Base-by-base conservation (phyloP, 2,888 invertebrate genomes). In the Amphipoea lucens region DNA sequence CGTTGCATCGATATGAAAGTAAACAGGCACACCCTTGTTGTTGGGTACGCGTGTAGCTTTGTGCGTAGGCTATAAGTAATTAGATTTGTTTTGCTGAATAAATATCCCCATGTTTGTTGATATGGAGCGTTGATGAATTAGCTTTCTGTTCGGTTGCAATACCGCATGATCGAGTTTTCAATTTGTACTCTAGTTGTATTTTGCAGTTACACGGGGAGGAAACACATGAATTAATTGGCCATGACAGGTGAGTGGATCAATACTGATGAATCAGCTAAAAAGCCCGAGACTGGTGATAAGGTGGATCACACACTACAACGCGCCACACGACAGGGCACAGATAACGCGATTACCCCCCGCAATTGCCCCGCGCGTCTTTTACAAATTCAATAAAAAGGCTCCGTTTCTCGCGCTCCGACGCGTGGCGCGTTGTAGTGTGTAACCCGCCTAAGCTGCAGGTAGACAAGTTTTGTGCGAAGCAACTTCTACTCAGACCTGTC, bases 31-130 rank as follows among this genome's bases (percentile, higher is more conserved):
- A 17, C 69, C 65, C 72, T n/a, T 48, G 62, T 67, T 29, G 48
- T 63, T 62, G 14, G 20, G 45, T 9, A 67, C 17, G 23, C 36
- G 63, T 36, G n/a, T 42, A 66, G 45, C 60, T 78, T 74, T 70
- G 57, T 57, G 70, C 45, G 48, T 79, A 57, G 17, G 4, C 36
- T 79, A 72, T 72, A n/a, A n/a, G n/a, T n/a, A 69, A 75, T 75
- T 79, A 72, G 84, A 69, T 68, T 75, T 75, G 60, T 68, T 74
- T 74, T 67, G 36, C 57, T 75, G 23, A 74, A 81, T 68, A 54
- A 80, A 62, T 74, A 62, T n/a, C 23, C 11, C 14, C 54, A 45
- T 57, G 62, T n/a, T 23, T 75, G 45, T 75, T 75, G 17, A 14
- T 60, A 20, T 29, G 45, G 14, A 40, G 6, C 17, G 23, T 81